Base-by-base conservation (phyloP, 2,113 vertebrate species). In the Tringa solitaria region DNA sequence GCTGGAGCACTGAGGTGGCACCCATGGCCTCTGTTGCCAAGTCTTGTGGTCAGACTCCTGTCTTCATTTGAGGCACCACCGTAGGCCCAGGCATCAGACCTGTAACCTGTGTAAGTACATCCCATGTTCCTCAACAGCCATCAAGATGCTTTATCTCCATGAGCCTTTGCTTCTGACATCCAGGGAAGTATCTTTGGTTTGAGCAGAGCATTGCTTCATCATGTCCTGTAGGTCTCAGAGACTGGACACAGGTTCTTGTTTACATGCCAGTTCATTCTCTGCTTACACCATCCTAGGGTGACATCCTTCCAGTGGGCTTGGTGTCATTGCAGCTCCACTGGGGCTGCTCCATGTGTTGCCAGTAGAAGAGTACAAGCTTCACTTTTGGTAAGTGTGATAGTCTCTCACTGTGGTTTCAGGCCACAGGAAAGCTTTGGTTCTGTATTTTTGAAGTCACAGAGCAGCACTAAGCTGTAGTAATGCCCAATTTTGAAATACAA, bases 21-120 rank as follows among this genome's bases (percentile, higher is more conserved):
- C 56, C 86, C 3, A 1, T 33, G 12, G n/a, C 61, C n/a, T 93
- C 69, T 65, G 33, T 35, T 28, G 32, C 26, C 22, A 19, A 15
- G 8, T 60, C 43, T 19, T 82, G 26, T 0, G 0, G 28, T 84
- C 60, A 84, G 69, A 81, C 2, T 1, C 15, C 27, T 10, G 9
- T 37, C n/a, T 50, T 65, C 0, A 0, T 24, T 59, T 77, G 28
- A n/a, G 63, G 60, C 20, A 39, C 8, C 33, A 37, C 2, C 0
- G 2, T 43, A 85, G 28, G 26, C 41, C 43, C 60, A n/a, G 37
- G 32, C 32, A 15, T 2, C 70, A 60, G n/a, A n/a, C 14, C 16
- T 57, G 14, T 57, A 39, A 41, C 14, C 1, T 0, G 0, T 18
- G 17, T 17, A 20, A 63, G 30, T 54, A 13, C 14, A 14, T 54